phyloP scores from a whole-genome alignment of 2,888 invertebrate genomes.

The Seira ritae region DNA sequence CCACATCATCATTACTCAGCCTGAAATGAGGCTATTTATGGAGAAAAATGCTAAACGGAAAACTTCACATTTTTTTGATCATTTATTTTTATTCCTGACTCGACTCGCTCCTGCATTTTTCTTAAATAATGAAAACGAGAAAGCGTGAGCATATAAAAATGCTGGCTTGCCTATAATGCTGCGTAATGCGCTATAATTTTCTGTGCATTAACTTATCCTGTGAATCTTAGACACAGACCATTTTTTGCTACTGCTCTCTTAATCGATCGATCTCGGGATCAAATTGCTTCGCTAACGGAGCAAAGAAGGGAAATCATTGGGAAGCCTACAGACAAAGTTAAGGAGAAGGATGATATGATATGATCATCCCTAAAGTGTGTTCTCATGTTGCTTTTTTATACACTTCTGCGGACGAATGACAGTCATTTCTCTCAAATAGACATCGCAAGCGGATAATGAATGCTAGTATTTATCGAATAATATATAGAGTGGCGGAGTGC shows the following conservation, averaged over 20 bases:
- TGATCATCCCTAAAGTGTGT: slow-evolving; percentile 33
- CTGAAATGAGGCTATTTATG: neutral
- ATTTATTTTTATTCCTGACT: neutral
- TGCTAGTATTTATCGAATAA: too few relatives aligned
- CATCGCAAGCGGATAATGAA: neutral
- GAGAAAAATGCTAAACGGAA: neutral
- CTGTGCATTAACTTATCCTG: neutral
- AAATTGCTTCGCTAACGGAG: slow-evolving; percentile 24
- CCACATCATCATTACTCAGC: neutral
- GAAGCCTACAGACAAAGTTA: neutral
- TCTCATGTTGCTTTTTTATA: slow-evolving; percentile 42
- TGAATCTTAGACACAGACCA: slow-evolving; percentile 22
- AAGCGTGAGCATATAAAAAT: neutral
- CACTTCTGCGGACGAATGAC: neutral
- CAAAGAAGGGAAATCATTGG: neutral
- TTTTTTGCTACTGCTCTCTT: slow-evolving; percentile 3
- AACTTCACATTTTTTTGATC: neutral
- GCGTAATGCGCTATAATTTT: neutral
- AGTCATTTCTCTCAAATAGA: neutral
- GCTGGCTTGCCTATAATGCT: neutral
- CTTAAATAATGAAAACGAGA: neutral
- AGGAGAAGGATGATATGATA: neutral
- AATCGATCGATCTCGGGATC: slow-evolving; percentile 41
- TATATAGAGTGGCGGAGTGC: too few relatives aligned
- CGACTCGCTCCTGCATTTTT: neutral